Base-by-base conservation (phyloP, 2,888 invertebrate species). In the Caenorhabditis doughertyi region DNA sequence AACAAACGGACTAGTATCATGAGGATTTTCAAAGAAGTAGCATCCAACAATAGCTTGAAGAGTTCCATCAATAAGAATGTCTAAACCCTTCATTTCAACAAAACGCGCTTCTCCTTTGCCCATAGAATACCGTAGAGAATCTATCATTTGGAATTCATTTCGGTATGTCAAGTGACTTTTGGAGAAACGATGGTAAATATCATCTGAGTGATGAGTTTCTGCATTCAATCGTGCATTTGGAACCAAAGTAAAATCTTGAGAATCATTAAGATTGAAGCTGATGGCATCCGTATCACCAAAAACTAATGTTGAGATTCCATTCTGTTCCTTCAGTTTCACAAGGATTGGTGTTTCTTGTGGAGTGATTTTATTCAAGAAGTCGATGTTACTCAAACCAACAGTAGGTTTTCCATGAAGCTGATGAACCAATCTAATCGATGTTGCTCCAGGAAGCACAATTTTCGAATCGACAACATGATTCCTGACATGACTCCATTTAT, bases 371-470 rank as follows among this genome's bases (percentile, higher is more conserved):
- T 73, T 77, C 47, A 85, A 56, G 39, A 87, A 87, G 23, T 87
- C 87, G 32, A 87, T 47, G n/a, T 72, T 79, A 3, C 21, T 27
- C 11, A 87, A 16, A 11, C 42, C 64, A 25, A 79, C 32, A 1
- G 74, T 18, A 13, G 11, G 42, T 18, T 79, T 65, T 23, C 72
- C 70, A 44, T 67, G 25, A 1, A 80, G 35, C 35, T 83, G 71
- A 51, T 73, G 42, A 0, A 85, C 77, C n/a, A 85, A 47, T 47
- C 85, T 55, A 9, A 85, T 77, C 0, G 83, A 85, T 3, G 85
- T 83, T 9, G 87, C 85, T 1, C 87, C 85, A 18, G 87, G 87
- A 8, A 87, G 79, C 16, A 87, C 84, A n/a, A 87, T 64, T 58
- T 81, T 76, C 3, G 71, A 60, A 53, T 87, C 81, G 51, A 87